phyloP scores from a whole-genome alignment of 2,113 vertebrate genomes.

The cat (Felis catus) region F.catus_Fca126_mat1.0 CM031411.1:37672501-37673000 shows the following conservation, averaged over 20 bases:
- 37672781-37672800: not conserved
- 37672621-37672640: conserved; percentile 6
- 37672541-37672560: conserved; percentile 23
- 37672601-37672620: conserved; percentile 33
- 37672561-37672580: conserved; percentile 41
- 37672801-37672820: not conserved
- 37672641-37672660: not conserved
- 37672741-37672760: not conserved
- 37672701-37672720: not conserved
- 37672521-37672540: conserved; percentile 48
- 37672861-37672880: not conserved
- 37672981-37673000: not conserved
- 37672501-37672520: not conserved
- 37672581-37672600: conserved; percentile 25
- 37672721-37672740: not conserved
- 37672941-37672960: not conserved
- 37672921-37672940: conserved; percentile 3
- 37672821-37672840: not conserved
- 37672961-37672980: not conserved
- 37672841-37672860: conserved; percentile 6
- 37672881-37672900: not conserved
- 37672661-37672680: conserved; percentile 4
- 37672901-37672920: not conserved
- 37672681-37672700: not conserved
- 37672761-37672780: not conserved